Base-by-base conservation (phyloP, 23 tunicate genomes). In the Trididemnum miniatum region DNA sequence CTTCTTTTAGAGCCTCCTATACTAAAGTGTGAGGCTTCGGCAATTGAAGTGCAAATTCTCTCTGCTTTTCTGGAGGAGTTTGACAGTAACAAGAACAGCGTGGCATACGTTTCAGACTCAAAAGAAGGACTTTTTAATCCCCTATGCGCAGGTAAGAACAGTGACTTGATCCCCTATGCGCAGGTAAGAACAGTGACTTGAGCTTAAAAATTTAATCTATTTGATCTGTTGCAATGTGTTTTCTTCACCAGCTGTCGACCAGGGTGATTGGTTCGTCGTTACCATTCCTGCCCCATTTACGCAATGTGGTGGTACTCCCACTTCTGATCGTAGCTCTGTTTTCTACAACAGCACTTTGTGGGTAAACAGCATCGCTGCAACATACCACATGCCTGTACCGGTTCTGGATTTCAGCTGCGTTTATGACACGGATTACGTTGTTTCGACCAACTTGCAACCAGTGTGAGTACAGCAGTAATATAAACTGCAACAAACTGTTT, bases 391-490 rank as follows among this genome's bases (percentile, higher is more conserved):
- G 23, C 67, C 67, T 4, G 3, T 12, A 12, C 67, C 67, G n/a
- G 26, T 62, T 22, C 3, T 62, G 23, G 67, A 62, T 62, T 62
- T 62, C 67, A 62, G n/a, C 29, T 62, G 67, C 67, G n/a, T 5
- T 62, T 62, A 62, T 26, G 67, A 62, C 5, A n/a, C 67, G 4
- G 26, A 62, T 12, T 62, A 20, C 29, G n/a, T 18, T 62, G 67
- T 24, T 5, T 12, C 25, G 5, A 62, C 67, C 26, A 18, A 62
- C n/a, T 62, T 62, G n/a, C 15, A 62, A 24, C 67, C 67, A 62
- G 67, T 62, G 67, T 62, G n/a, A 62, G 67, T 62, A 12, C 15
- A 44, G n/a, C n/a, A n/a, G n/a, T n/a, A n/a, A n/a, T n/a, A n/a
- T n/a, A n/a, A n/a, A n/a, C n/a, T n/a, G n/a, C n/a, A n/a, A n/a